phyloP scores from a whole-genome alignment of 2,113 vertebrate genomes.

The Onychorhynchus coronatus region DNA sequence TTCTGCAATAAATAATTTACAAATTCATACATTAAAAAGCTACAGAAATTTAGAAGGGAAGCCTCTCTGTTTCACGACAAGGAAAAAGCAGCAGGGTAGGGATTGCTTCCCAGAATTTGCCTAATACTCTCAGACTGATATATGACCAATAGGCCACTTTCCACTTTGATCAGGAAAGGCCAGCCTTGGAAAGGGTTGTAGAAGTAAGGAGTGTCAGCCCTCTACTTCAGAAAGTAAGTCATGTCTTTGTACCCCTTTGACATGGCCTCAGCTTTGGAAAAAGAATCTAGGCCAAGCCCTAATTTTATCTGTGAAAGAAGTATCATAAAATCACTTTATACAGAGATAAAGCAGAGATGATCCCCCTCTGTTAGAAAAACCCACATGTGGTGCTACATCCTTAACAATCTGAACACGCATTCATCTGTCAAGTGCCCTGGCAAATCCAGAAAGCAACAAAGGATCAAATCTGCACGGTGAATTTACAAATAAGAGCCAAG shows the following conservation, averaged over 20 bases:
- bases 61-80: neutral
- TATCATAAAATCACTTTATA: slow-evolving; percentile 22
- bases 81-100: neutral
- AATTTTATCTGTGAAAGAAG: neutral
- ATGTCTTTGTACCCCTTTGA: neutral
- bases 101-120: neutral
- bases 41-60: neutral
- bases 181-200: neutral
- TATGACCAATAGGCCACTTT: rapidly evolving
- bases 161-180: neutral
- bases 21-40: neutral
- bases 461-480: neutral
- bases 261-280: neutral
- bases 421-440: neutral
- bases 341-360: slow-evolving; percentile 24
- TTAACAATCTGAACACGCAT: neutral
- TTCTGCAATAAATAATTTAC: slow-evolving; percentile 19
- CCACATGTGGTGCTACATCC: neutral
- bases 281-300: slow-evolving; percentile 25
- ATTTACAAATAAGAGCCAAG: slow-evolving; percentile 24
- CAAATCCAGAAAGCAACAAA: slow-evolving; percentile 20
- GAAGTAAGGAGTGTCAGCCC: neutral
- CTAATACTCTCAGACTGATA: neutral
- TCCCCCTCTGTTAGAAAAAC: neutral
- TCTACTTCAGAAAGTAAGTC: neutral